Conservation (phyloP, 2,113 vertebrate genomes). For the Glaucomys volans region DNA sequence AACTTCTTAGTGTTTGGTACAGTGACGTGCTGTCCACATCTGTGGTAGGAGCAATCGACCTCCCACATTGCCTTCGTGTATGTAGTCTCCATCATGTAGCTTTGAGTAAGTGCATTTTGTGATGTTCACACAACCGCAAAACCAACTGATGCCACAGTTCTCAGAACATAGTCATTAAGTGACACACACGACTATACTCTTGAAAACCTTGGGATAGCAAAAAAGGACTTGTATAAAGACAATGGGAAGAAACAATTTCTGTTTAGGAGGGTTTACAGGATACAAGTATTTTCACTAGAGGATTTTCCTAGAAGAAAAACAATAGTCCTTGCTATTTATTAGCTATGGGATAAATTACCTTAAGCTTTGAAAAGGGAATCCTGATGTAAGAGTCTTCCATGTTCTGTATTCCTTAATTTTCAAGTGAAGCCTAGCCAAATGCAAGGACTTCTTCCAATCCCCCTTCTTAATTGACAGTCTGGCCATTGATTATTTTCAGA, state of each 20-base stretch:
- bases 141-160: not conserved
- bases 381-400: not conserved
- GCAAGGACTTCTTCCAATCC: not conserved
- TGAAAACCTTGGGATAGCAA: not conserved
- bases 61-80: not conserved
- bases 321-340: not conserved
- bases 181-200: not conserved
- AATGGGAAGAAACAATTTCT: not conserved
- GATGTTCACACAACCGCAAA: not conserved
- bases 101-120: not conserved
- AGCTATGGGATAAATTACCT: not conserved
- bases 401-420: not conserved
- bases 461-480: not conserved
- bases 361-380: not conserved
- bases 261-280: not conserved
- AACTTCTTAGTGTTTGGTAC: not conserved
- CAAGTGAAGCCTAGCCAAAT: not conserved
- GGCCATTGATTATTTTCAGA: slow-evolving; percentile 25
- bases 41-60: not conserved
- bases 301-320: not conserved
- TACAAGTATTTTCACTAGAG: not conserved
- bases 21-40: not conserved
- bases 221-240: not conserved
- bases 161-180: not conserved
- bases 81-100: not conserved